Conservation (phyloP, 2,888 invertebrate genomes). For the Lepidocyrtoides sp. region DNA sequence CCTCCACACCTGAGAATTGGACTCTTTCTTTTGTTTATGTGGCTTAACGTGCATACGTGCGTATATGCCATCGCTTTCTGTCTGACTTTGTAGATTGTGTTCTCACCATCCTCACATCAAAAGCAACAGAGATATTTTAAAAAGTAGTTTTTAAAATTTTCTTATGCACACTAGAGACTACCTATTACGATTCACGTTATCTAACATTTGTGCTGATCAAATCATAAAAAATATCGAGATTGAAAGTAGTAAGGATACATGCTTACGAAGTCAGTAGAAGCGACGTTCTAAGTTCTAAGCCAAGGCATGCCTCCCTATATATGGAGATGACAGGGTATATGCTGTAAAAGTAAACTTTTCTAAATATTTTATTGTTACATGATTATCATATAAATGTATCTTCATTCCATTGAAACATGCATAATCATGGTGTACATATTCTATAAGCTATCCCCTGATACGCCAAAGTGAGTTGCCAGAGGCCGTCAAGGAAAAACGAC, state of each 20-base stretch:
- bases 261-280: no score
- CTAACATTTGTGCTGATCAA: no score
- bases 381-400: background rate
- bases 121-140: background rate
- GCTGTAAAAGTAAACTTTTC: background rate
- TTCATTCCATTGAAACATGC: background rate
- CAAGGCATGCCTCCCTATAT: no score
- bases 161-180: background rate
- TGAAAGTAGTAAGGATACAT: conserved; percentile 38
- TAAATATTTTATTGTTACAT: conserved; percentile 9
- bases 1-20: background rate
- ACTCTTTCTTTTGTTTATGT: background rate
- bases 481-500: conserved; percentile 21
- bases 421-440: background rate
- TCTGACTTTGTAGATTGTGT: background rate
- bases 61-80: background rate
- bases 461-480: conserved; percentile 27
- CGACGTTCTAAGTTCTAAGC: no score
- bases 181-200: no score
- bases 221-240: conserved; percentile 23
- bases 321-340: background rate
- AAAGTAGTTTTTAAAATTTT: conserved; percentile 39
- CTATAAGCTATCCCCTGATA: conserved; percentile 7
- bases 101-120: background rate
- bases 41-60: background rate